Base-by-base conservation (phyloP, 2,113 vertebrate species). In the Phycodurus eques region DNA sequence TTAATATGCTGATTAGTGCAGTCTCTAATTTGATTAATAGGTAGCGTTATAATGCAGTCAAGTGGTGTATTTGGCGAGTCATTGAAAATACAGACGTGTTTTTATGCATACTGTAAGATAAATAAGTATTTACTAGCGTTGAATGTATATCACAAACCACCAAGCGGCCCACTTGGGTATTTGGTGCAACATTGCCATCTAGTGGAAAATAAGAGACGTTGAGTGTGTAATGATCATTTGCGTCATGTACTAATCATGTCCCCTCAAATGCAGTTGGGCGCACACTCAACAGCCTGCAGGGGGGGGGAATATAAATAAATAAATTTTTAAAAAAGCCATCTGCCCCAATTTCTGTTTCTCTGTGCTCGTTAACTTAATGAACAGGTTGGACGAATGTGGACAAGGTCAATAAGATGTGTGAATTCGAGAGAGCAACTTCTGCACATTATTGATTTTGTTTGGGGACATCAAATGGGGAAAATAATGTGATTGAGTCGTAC, bases 111-210 rank as follows among this genome's bases (percentile, higher is more conserved):
- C 5, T 22, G 20, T 46, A 65, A 11, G 42, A 7, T 12, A 20
- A 39, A 64, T 43, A 22, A 22, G 22, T 47, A 47, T 27, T 35
- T 66, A 31, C 12, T 47, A 47, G 44, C 12, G 2, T 14, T 66
- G 44, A 31, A 15, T 27, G 15, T 46, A 62, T 49, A 60, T 59
- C 22, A 0, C 1, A 51, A 12, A 59, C 33, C 8, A 2, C 13
- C 3, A 53, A 9, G 5, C 13, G 3, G 20, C 9, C 0, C 0
- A 1, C 46, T 10, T n/a, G 49, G 6, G 14, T 81, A 12, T 62
- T 65, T 69, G 53, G 78, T 69, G 33, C 77, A 85, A 90, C 74
- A 80, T 69, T 87, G 60, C 83, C 89, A 89, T 85, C 91, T 89
- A 84, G 80, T 77, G 90, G 57, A 5, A 0, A 0, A 4, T 39